These are phyloP conservation scores for Thereva unica DNA, from an alignment of 2,888 invertebrate species.

Conservation along the genomic window DNA sequence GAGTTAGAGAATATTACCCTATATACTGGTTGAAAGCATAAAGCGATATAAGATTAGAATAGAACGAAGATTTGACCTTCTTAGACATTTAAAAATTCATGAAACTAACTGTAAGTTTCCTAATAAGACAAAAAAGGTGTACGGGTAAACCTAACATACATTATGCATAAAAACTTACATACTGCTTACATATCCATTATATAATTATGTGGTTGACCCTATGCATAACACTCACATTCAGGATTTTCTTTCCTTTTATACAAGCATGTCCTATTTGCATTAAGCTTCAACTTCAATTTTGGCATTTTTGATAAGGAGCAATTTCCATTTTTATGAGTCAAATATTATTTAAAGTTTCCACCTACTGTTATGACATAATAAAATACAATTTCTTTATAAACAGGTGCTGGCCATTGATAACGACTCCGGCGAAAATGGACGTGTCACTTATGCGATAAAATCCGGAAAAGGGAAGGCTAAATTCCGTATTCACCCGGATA, in stretches of 20 bases:
- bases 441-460: constrained; percentile 79
- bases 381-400: constrained; percentile 34
- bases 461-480: constrained; percentile 77
- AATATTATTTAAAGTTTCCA: background rate
- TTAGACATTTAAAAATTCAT: no score
- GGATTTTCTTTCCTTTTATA: background rate
- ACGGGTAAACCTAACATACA: no score
- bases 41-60: no score
- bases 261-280: constrained; percentile 10
- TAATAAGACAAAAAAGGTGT: no score
- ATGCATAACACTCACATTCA: background rate
- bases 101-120: no score
- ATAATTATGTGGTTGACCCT: background rate
- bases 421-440: constrained; percentile 81
- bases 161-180: no score
- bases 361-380: background rate
- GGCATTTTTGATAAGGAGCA: constrained; percentile 1
- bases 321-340: constrained; percentile 10
- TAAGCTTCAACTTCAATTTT: constrained; percentile 5
- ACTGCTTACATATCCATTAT: background rate
- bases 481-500: constrained; percentile 79
- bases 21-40: no score
- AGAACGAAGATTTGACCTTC: no score
- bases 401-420: constrained; percentile 82
- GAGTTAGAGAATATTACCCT: no score